Base-by-base conservation (phyloP, 2,888 invertebrate genomes). In the Lomographa bimaculata region DNA sequence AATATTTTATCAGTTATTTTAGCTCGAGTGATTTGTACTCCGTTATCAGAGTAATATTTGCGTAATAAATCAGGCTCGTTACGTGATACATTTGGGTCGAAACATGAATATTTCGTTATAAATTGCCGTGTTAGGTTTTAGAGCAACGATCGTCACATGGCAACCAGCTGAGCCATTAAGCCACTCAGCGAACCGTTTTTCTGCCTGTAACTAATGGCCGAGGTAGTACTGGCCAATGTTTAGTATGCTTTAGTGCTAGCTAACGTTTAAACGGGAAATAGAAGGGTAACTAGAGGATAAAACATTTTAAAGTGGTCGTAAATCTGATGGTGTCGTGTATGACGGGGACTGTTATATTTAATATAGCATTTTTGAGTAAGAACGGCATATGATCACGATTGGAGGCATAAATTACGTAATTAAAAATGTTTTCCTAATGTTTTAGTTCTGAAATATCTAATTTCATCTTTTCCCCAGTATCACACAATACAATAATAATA, bases 1-100 rank as follows among this genome's bases (percentile, higher is more conserved):
- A 55, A 54, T 52, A 64, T 62, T 64, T 56, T 45, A 56, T 57
- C 55, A 62, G 60, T 64, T 67, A 67, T 68, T 47, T 63, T 69
- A 53, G 59, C 60, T 60, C 57, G 52, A 59, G 62, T 57, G 48
- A 63, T 64, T 62, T 57, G 54, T 50, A 47, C 27, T 14, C 34
- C 21, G 36, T 46, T 46, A 53, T 45, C 39, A 43, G 11, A 41
- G 41, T 39, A 33, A 50, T 50, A 46, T 48, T 46, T 37, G 48
- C 11, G 43, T 44, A 44, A 50, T 50, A 50, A 54, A 54, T 54
- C 54, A 50, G 25, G 40, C 42, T 34, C 33, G 46, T 47, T 46
- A 54, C 44, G 38, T 46, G 39, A 46, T 46, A 50, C 44, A 46
- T 44, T 46, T 34, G 23, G 38, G 34, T 45, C 38, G 38, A 39